Conservation (phyloP, 2,888 invertebrate species). For the Chrysolina oricalcia region DNA sequence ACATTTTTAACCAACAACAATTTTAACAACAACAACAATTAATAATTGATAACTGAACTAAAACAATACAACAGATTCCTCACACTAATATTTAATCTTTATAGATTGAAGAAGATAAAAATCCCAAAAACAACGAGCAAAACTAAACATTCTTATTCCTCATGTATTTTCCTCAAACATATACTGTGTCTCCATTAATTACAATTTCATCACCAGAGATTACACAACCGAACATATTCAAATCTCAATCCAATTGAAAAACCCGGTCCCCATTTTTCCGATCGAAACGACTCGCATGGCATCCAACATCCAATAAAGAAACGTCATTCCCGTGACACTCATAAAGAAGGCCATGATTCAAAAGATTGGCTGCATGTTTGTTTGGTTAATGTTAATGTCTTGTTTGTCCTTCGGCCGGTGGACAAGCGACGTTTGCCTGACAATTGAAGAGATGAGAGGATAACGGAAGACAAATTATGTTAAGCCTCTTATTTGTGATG, state of each 20-base stretch:
- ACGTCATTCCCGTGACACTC: constrained; percentile 37
- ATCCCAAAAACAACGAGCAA: no score
- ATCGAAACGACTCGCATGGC: constrained; percentile 5
- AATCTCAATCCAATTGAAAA: constrained; percentile 9
- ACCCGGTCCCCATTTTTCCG: neutral
- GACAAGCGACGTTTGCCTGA: constrained; percentile 60
- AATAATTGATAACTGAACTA: no score
- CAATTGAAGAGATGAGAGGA: constrained; percentile 64
- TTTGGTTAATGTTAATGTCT: constrained; percentile 58
- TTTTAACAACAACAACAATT: no score
- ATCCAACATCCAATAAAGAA: neutral
- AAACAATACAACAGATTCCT: no score
- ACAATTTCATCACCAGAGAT: constrained; percentile 7
- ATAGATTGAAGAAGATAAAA: neutral
- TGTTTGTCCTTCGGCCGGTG: constrained; percentile 59
- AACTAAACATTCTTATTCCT: neutral
- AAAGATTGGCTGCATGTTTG: constrained; percentile 51
- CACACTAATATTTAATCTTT: no score
- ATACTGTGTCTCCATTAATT: neutral
- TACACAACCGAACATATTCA: constrained; percentile 11
- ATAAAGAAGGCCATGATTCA: constrained; percentile 41
- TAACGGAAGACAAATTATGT: constrained; percentile 63
- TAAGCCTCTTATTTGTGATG: constrained; percentile 61
- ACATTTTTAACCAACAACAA: no score
- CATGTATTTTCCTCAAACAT: neutral